Conservation (phyloP, 37 sponge, comb jelly and placozoan species). For the Lycopodina hypogea region DNA sequence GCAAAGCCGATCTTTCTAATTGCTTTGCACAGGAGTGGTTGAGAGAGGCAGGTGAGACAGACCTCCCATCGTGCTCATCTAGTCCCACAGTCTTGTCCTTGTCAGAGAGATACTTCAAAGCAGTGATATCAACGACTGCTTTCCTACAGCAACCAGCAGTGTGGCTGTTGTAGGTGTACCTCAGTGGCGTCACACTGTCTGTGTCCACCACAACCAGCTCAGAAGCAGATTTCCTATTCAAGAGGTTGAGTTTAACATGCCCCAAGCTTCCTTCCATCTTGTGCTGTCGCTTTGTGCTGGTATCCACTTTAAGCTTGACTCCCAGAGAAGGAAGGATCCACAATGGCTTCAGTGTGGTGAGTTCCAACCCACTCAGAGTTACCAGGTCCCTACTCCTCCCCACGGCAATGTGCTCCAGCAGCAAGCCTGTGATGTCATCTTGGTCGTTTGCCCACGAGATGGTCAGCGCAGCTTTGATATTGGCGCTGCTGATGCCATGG, state of each 20-base stretch:
- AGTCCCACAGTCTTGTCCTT: not conserved
- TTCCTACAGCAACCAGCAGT: no score
- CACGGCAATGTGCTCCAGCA: conserved; percentile 37
- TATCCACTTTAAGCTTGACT: not conserved
- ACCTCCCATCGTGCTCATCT: no score
- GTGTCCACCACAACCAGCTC: not conserved
- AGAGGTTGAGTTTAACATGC: conserved; percentile 1
- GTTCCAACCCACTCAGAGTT: conserved; percentile 52
- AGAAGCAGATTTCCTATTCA: not conserved
- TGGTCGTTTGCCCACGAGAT: conserved; percentile 26
- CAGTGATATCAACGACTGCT: not conserved
- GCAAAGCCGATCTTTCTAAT: no score
- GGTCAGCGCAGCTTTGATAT: conserved; percentile 34
- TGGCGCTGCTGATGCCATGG: conserved; percentile 19
- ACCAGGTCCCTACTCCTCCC: conserved; percentile 30
- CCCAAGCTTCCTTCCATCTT: conserved; percentile 3
- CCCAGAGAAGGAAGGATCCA: conserved; percentile 48
- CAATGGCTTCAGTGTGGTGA: conserved; percentile 25
- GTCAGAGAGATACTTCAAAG: not conserved
- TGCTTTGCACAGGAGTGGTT: no score
- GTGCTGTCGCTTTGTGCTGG: not conserved
- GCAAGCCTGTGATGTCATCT: conserved; percentile 50
- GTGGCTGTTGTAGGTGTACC: no score
- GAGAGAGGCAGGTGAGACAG: no score
- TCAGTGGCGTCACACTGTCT: no score